Evolutionary conservation across 2,113 vertebrate species (phyloP).

Genomic region (Haemorhous mexicanus): DNA sequence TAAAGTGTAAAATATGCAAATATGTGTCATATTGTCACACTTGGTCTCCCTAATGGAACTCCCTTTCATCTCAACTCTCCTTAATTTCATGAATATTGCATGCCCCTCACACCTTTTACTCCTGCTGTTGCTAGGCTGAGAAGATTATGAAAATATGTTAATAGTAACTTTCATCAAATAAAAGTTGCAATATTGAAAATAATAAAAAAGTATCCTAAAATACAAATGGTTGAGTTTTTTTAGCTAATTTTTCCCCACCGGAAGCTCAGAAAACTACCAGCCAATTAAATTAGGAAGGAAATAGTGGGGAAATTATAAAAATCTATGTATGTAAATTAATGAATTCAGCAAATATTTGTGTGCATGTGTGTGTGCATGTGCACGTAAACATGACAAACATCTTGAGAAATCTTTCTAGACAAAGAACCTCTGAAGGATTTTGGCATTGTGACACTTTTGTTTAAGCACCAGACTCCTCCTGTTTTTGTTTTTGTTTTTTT

Average conservation of each 20-base stretch:
- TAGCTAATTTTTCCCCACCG: constrained; percentile 36
- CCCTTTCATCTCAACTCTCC: constrained; percentile 83
- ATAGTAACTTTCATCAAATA: constrained; percentile 82
- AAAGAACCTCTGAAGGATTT: not conserved
- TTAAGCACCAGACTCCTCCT: accelerated
- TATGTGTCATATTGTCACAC: constrained; percentile 89
- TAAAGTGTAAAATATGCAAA: constrained; percentile 89
- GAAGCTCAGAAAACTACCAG: constrained; percentile 38
- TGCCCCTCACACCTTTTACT: constrained; percentile 82
- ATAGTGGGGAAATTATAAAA: constrained; percentile 34
- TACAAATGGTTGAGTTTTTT: constrained; percentile 62
- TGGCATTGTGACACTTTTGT: not conserved
- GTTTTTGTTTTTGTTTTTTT: not conserved
- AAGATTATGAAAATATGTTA: constrained; percentile 88
- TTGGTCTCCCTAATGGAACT: constrained; percentile 87
- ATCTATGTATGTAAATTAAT: not conserved
- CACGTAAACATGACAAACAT: not conserved
- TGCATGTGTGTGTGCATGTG: not conserved
- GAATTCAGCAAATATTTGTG: not conserved
- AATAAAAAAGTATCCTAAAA: constrained; percentile 57
- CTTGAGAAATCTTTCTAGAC: not conserved
- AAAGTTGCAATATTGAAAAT: constrained; percentile 80
- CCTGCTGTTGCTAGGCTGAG: constrained; percentile 79
- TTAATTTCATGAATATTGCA: constrained; percentile 89
- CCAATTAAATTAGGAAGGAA: constrained; percentile 70